Base-by-base conservation (phyloP, 2,888 invertebrate species). In the Drosophila pegasa region DNA sequence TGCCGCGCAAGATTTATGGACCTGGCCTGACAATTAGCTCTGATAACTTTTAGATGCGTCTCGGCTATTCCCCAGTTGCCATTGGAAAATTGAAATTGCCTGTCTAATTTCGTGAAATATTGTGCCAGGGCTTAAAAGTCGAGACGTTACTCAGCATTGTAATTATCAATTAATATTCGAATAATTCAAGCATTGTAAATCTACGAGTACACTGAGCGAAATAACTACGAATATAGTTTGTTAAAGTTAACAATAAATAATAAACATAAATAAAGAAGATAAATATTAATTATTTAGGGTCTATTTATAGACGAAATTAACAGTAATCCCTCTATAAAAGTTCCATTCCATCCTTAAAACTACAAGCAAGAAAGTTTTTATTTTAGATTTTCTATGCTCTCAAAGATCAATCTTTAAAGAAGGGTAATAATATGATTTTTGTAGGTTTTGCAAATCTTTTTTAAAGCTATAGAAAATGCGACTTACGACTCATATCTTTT, bases 31-130 rank as follows among this genome's bases (percentile, higher is more conserved):
- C 81, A 85, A 85, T 85, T 85, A 85, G 89, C 82, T 69, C 70
- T 66, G 85, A 86, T 86, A 86, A 81, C 63, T 83, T 67, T 79
- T 60, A 40, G 51, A 60, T 66, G 51, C 38, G 37, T 29, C 41
- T 52, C 43, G 25, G 35, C 43, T 16, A 63, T 63, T 54, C 38
- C 61, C 57, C 58, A 45, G 52, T 50, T 64, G 60, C 45, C 57
- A 64, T 67, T 70, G 76, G 78, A 76, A 76, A 76, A 75, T 75
- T 78, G 74, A 75, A 75, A 75, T 74, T 66, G 63, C 69, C 88
- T 79, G 85, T 88, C 87, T 78, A 88, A 88, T 88, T 88, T 87
- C 25, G 51, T 88, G 66, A 84, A 68, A 78, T 84, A 84, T 80
- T 61, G 73, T 66, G 57, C 48, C 47, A 38, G 63, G 71, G 88